These are phyloP conservation scores for Siniperca scherzeri DNA, from an alignment of 2,797 vertebrate genomes.

Conservation along the genomic window DNA sequence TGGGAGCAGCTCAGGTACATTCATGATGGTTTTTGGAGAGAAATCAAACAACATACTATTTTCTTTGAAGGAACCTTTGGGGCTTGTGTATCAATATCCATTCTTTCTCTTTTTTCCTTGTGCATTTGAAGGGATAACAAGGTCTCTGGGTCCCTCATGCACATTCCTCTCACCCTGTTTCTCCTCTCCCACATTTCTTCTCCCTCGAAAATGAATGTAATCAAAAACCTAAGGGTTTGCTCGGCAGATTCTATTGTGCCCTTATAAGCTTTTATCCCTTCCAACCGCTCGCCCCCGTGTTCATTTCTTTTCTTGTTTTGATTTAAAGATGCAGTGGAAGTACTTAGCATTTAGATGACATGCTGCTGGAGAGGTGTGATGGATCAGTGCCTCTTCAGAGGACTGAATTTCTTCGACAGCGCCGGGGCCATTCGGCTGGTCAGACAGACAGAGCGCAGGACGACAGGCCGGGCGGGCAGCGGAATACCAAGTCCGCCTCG, in stretches of 20 bases:
- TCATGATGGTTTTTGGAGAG: slow-evolving; percentile 50
- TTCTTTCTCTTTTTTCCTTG: slow-evolving; percentile 27
- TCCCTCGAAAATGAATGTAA: slow-evolving; percentile 74
- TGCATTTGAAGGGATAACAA: slow-evolving; percentile 65
- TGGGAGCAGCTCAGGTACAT: slow-evolving; percentile 28
- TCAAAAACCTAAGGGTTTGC: slow-evolving; percentile 80
- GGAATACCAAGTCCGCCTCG: slow-evolving; percentile 77
- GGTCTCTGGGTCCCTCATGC: slow-evolving; percentile 58
- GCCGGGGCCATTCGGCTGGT: slow-evolving; percentile 32
- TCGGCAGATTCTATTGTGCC: slow-evolving; percentile 78
- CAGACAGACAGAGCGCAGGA: slow-evolving; percentile 63
- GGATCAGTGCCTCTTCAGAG: slow-evolving; percentile 82
- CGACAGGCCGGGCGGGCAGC: slow-evolving; percentile 51
- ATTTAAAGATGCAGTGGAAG: slow-evolving; percentile 87
- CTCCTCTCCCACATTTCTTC: slow-evolving; percentile 52
- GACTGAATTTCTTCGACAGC: slow-evolving; percentile 75
- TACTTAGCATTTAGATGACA: slow-evolving; percentile 92
- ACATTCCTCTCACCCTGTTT: slow-evolving; percentile 51
- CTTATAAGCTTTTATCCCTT: slow-evolving; percentile 76
- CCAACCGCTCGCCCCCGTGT: slow-evolving; percentile 44
- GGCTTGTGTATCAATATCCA: slow-evolving; percentile 46
- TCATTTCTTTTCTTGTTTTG: slow-evolving; percentile 83
- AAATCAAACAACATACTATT: slow-evolving; percentile 52
- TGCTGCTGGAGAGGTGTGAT: slow-evolving; percentile 84
- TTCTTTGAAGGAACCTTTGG: slow-evolving; percentile 55